These are phyloP conservation scores for Pantherophis alleghaniensis DNA, from an alignment of 2,797 vertebrate genomes.

Conservation along the genomic window DNA sequence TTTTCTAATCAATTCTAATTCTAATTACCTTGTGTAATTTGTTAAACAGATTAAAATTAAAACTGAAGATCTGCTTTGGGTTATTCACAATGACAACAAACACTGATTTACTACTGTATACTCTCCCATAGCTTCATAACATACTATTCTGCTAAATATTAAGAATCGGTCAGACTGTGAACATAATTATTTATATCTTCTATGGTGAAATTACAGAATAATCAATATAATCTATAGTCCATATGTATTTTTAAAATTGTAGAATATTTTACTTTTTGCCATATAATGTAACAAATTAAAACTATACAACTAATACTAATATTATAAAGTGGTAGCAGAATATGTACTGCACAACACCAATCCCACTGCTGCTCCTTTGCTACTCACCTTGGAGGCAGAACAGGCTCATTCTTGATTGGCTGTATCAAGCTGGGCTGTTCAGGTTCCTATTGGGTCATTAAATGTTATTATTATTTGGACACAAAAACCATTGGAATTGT, in stretches of 20 bases:
- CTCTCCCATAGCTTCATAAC: not conserved
- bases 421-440: slow-evolving; percentile 57
- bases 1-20: not conserved
- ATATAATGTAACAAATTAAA: not conserved
- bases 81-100: not conserved
- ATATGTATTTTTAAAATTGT: not conserved
- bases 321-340: not conserved
- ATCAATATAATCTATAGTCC: not conserved
- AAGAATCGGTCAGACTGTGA: not conserved
- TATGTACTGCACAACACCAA: not conserved
- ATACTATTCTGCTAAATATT: not conserved
- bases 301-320: not conserved
- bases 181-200: not conserved
- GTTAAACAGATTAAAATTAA: not conserved
- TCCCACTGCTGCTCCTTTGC: not conserved
- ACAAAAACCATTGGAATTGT: not conserved
- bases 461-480: slow-evolving; percentile 18
- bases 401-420: slow-evolving; percentile 58
- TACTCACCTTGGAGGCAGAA: slow-evolving; percentile 83
- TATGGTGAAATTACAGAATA: not conserved
- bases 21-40: not conserved
- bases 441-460: slow-evolving; percentile 72
- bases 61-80: not conserved
- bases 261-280: not conserved
- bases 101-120: not conserved